Base-by-base conservation (phyloP, 2,888 invertebrate genomes). In the Spisula solida region DNA sequence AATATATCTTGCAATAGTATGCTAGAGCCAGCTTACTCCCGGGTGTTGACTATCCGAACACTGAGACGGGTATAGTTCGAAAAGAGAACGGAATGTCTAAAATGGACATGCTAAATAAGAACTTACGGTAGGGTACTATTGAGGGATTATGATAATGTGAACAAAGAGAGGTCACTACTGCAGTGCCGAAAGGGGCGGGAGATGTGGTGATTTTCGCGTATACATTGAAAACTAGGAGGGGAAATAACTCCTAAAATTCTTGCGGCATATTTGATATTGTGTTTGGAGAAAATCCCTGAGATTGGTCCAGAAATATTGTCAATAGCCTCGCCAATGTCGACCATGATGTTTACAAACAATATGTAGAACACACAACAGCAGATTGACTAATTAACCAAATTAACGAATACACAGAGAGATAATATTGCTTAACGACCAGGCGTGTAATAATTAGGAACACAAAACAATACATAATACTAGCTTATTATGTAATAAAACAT, bases 401-500 rank as follows among this genome's bases (percentile, higher is more conserved):
- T n/a, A 25, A 66, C 25, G 25, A 0, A 25, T 25, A 5, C n/a
- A 10, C 25, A 25, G n/a, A n/a, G 25, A 25, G 60, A 66, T 25
- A 25, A 66, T 66, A 25, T 25, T 66, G n/a, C 60, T n/a, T 66
- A 66, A 51, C 51, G 51, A 51, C 51, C 60, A 66, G n/a, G 25
- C 25, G 60, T n/a, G 60, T 66, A 25, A 25, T 25, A 66, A 66
- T 66, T n/a, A 25, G 8, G 60, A 25, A 66, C 60, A 66, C 25
- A 66, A 66, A 66, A n/a, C 25, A 66, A 25, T 66, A 66, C 10
- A 66, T 25, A 66, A 25, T 66, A 66, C 60, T 25, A 25, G 25
- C 60, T 66, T 25, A 66, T 66, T 25, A 66, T 66, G n/a, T 25
- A n/a, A 66, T 66, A 25, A 66, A 66, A 66, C 60, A 66, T 66